Conservation (phyloP, 2,113 vertebrate species). For the Dromaius novaehollandiae region DNA sequence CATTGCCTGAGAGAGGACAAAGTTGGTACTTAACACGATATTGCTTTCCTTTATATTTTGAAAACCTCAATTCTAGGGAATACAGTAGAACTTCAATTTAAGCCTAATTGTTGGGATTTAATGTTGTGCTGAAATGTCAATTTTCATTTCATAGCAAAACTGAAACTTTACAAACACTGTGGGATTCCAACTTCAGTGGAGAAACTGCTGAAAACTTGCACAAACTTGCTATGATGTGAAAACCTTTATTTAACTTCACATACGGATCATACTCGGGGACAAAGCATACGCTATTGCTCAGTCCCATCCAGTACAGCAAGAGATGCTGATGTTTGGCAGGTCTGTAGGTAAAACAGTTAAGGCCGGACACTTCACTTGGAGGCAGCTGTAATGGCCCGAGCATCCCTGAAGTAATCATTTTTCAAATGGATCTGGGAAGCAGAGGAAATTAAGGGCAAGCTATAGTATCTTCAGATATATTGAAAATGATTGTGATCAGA, state of each 20-base stretch:
- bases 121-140: conserved; percentile 30
- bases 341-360: background rate
- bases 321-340: background rate
- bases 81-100: conserved; percentile 22
- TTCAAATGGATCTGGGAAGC: background rate
- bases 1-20: conserved; percentile 25
- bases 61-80: conserved; percentile 28
- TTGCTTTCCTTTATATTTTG: conserved; percentile 44
- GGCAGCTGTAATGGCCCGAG: background rate
- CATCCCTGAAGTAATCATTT: background rate
- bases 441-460: background rate
- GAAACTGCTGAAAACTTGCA: conserved; percentile 41
- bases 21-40: conserved; percentile 52
- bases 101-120: conserved; percentile 45
- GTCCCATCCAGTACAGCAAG: background rate
- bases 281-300: background rate
- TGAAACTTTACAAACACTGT: background rate
- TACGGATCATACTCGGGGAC: background rate
- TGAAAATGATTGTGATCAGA: background rate
- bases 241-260: background rate
- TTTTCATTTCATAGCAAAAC: conserved; percentile 23
- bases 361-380: background rate
- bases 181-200: background rate
- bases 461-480: background rate
- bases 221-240: background rate